Evolutionary conservation across 1,140 invertebrate species (phyloP), one percentile per base, ranked within the genome.

Genomic region (Drosophila mayri): DNA sequence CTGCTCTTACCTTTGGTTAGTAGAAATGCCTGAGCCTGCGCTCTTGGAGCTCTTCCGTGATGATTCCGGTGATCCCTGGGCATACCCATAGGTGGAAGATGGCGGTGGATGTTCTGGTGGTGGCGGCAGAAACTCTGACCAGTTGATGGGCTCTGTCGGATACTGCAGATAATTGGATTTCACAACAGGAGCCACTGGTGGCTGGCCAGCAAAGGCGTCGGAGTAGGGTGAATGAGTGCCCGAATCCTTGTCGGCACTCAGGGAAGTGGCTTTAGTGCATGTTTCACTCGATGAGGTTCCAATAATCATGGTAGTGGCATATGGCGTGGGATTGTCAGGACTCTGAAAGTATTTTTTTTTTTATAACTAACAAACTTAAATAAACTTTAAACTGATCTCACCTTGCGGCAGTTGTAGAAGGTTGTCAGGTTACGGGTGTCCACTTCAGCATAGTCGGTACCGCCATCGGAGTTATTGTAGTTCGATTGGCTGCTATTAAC

Each of bases 71-170:
- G 91, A 92, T 25, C 91, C 91, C 18, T 92, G 92, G 0, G 88
- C 60, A 67, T 92, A 93, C 18, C 83, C 81, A 37, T 90, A 91
- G 20, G 73, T 80, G 35, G 87, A 91, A 38, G 92, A 88, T 44
- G 96, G 96, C 5, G 96, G 96, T 12, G 96, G 96, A 92, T 97
- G 96, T 76, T 97, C 95, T 0, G 96, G 96, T 2, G 96, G 96
- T 46, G 96, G 96, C 10, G 96, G 96, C 30, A 97, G 93, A 81
- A 96, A 95, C 79, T 97, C 96, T 18, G 95, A 95, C 96, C 96
- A 97, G 91, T 96, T 97, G 0, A 96, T 95, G 66, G 95, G 93
- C 25, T 93, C 92, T 90, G 93, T 20, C 68, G 94, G 80, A 93
- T 94, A 66, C 91, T 93, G 84, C 84, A 94, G 58, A 92, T 94